phyloP scores from a whole-genome alignment of 2,113 vertebrate genomes.

The Symphodus melops region DNA sequence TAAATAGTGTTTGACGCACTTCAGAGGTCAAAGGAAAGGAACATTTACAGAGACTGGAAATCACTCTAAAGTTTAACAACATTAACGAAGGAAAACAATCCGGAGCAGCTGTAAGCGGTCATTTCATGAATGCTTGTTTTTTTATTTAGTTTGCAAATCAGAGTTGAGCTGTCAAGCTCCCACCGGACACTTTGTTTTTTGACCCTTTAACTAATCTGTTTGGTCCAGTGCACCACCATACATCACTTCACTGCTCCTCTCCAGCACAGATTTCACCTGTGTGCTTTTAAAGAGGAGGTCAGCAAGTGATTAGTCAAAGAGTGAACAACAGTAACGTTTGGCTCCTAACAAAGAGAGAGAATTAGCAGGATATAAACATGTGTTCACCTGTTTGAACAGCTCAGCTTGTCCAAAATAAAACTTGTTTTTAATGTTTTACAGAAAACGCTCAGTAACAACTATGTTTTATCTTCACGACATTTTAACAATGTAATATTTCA shows the following conservation, averaged over 20 bases:
- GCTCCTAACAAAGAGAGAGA: too few relatives aligned
- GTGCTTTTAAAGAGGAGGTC: not conserved
- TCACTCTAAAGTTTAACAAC: too few relatives aligned
- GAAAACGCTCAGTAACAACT: not conserved
- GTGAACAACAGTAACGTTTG: too few relatives aligned
- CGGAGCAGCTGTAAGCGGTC: not conserved
- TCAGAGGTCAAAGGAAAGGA: too few relatives aligned
- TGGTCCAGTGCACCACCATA: not conserved
- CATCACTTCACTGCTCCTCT: not conserved
- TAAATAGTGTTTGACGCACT: not conserved
- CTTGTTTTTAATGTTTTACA: too few relatives aligned
- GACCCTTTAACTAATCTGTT: not conserved
- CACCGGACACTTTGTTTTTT: not conserved
- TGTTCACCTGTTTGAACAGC: not conserved
- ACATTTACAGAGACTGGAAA: too few relatives aligned
- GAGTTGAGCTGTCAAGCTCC: not conserved
- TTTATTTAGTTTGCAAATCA: conserved; percentile 2
- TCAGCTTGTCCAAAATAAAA: not conserved
- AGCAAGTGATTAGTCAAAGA: too few relatives aligned
- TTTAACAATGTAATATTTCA: not conserved
- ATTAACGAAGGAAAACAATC: too few relatives aligned
- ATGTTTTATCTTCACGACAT: not conserved
- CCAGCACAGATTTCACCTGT: not conserved
- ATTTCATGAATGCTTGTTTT: not conserved
- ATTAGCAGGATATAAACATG: too few relatives aligned